Conservation (phyloP, 2,888 invertebrate genomes). For the Odontocerum albicorne region DNA sequence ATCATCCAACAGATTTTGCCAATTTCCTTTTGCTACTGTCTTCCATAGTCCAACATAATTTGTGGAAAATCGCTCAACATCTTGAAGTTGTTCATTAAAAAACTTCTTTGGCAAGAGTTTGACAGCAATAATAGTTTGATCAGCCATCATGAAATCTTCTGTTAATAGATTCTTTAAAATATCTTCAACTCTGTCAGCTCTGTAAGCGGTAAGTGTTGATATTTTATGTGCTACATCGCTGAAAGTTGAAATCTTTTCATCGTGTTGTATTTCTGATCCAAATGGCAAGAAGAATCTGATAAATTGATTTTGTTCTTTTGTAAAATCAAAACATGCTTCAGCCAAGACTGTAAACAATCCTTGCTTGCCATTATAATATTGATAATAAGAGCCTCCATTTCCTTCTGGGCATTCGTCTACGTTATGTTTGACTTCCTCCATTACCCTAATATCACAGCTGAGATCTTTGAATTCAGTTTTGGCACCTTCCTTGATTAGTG, state of each 20-base stretch:
- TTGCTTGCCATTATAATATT: constrained; percentile 25
- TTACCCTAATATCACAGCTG: constrained; percentile 31
- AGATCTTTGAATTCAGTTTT: constrained; percentile 28
- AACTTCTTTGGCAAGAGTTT: constrained; percentile 27
- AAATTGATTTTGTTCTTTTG: constrained; percentile 17
- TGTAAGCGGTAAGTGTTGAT: constrained; percentile 22
- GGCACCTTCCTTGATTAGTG: constrained; percentile 18
- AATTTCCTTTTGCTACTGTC: constrained; percentile 30
- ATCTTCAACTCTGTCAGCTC: constrained; percentile 10
- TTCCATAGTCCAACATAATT: constrained; percentile 31
- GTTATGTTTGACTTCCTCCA: constrained; percentile 28
- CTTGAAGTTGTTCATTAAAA: constrained; percentile 30
- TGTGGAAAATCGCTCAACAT: constrained; percentile 30
- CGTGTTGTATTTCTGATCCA: constrained; percentile 8
- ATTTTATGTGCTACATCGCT: constrained; percentile 26
- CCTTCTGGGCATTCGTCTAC: constrained; percentile 19
- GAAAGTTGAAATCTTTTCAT: constrained; percentile 10
- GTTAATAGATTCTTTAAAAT: constrained; percentile 18
- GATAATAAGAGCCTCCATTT: constrained; percentile 21
- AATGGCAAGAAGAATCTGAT: constrained; percentile 10
- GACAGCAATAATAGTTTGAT: constrained; percentile 14
- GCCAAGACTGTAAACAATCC: constrained; percentile 24
- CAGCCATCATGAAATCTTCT: constrained; percentile 20
- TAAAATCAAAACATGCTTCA: constrained; percentile 32
- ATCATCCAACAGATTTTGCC: constrained; percentile 26